A percentile compares a stretch with the other conserved stretches of the same genome.
Evolutionary conservation across 1,140 invertebrate species (phyloP).

Genomic region (Tigriopus japonicus): DNA sequence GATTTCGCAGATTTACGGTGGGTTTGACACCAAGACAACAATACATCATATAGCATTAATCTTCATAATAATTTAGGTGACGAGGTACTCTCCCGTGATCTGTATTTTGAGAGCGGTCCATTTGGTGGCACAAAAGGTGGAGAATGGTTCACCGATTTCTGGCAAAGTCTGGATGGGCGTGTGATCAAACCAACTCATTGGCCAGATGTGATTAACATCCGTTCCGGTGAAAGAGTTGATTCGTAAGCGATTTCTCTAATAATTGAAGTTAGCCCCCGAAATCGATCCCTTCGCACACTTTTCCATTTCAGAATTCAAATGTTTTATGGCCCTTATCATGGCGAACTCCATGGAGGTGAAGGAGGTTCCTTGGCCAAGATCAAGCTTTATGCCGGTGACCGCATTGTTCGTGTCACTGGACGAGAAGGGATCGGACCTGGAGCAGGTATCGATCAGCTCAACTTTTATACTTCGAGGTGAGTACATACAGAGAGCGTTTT

Average conservation of each 20-base stretch:
- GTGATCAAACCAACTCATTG: not conserved
- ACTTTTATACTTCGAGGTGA: not conserved
- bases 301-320: not conserved
- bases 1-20: no score
- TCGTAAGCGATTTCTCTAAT: not conserved
- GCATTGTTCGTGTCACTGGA: not conserved
- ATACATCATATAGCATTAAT: no score
- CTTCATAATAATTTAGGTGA: not conserved
- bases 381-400: slow-evolving; percentile 1
- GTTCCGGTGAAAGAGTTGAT: slow-evolving; percentile 1
- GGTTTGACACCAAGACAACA: no score
- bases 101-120: not conserved
- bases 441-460: not conserved
- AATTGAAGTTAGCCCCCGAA: not conserved
- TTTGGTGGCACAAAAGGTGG: not conserved
- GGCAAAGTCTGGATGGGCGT: slow-evolving; percentile 1
- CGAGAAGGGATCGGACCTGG: not conserved
- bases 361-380: not conserved
- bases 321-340: slow-evolving; percentile 2
- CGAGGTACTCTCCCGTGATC: not conserved
- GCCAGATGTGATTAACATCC: slow-evolving; percentile 1
- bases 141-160: slow-evolving; percentile 9
- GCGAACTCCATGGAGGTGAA: not conserved
- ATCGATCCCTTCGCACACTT: not conserved
- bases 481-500: not conserved